A percentile compares a stretch with the other conserved stretches of the same genome.
Evolutionary conservation across 2,888 invertebrate species (phyloP).

Genomic region (Augochlorella aurata): DNA sequence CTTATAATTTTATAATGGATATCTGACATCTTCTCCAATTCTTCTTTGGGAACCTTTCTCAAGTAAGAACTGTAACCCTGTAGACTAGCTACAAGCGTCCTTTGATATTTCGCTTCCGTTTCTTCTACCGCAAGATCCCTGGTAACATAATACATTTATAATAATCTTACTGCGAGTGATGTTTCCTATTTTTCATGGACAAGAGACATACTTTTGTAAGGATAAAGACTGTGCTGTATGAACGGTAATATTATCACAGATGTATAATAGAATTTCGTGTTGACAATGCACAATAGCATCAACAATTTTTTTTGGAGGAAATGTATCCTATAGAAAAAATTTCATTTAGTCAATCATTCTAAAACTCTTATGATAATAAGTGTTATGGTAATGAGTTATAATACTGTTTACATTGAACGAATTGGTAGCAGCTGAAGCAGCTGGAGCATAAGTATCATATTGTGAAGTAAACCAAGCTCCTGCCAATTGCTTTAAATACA

Average conservation of each 20-base stretch:
- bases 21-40: constrained; percentile 83
- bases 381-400: background rate
- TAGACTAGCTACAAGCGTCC: constrained; percentile 86
- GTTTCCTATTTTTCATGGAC: background rate
- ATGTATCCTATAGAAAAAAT: constrained; percentile 85
- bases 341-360: background rate
- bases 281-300: constrained; percentile 93
- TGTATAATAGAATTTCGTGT: constrained; percentile 88
- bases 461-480: constrained; percentile 94
- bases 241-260: constrained; percentile 87
- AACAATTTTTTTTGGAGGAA: constrained; percentile 89
- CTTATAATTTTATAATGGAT: constrained; percentile 84
- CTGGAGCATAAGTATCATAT: constrained; percentile 93
- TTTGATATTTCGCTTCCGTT: constrained; percentile 87
- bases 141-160: constrained; percentile 49
- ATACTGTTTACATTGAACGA: constrained; percentile 84
- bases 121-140: constrained; percentile 86
- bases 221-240: constrained; percentile 84
- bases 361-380: background rate
- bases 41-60: constrained; percentile 83
- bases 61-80: constrained; percentile 86
- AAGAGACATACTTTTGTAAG: constrained; percentile 81
- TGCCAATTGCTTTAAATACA: constrained; percentile 89
- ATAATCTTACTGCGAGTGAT: background rate
- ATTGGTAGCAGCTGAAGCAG: constrained; percentile 87